A percentile compares a stretch with the other conserved stretches of the same genome.
Conservation (phyloP, 2,888 invertebrate species). For the Lysandra coridon region DNA sequence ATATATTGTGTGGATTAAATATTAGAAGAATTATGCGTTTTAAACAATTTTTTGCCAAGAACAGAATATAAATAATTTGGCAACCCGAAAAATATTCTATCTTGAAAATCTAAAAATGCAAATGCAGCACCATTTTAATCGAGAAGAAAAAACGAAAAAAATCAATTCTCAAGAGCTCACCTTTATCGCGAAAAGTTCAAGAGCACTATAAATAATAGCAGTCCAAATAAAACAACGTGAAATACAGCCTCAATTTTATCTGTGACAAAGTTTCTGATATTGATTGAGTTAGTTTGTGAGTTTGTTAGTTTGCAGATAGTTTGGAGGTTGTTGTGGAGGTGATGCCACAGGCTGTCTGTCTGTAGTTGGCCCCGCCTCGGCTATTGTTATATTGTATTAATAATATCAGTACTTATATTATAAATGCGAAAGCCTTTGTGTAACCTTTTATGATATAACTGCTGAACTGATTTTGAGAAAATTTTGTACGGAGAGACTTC, state of each 20-base stretch:
- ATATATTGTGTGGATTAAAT: no score
- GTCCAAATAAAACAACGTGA: neutral
- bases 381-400: neutral
- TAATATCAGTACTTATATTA: neutral
- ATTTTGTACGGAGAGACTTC: neutral
- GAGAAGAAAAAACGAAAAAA: neutral
- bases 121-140: no score
- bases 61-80: no score
- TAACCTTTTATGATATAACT: no score
- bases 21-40: no score
- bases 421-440: neutral
- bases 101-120: no score
- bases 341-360: neutral
- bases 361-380: neutral
- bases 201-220: neutral
- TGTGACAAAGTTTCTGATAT: neutral
- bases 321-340: constrained; percentile 11
- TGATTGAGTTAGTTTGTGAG: constrained; percentile 12
- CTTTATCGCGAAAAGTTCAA: neutral
- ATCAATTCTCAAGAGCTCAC: neutral
- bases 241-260: constrained; percentile 1
- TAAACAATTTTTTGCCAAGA: no score
- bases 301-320: constrained; percentile 14
- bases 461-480: no score
- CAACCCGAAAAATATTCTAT: no score